Percentiles rank a stretch among this genome's conserved stretches.
Evolutionary conservation across 2,113 vertebrate genomes (phyloP).

Genomic region (Archilochus colubris): DNA sequence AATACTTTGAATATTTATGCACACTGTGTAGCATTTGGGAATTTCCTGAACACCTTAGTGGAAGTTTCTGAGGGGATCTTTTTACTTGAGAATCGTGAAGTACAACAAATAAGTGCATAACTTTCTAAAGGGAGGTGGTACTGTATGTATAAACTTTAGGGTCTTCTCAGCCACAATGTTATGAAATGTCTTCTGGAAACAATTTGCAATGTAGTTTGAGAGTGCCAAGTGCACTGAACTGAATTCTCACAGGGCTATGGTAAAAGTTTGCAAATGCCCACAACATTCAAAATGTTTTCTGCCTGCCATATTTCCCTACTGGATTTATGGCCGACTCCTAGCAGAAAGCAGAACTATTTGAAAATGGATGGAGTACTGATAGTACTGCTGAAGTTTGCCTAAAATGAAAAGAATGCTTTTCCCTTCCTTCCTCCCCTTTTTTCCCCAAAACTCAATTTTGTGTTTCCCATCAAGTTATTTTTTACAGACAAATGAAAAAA

Average conservation of each 20-base stretch:
- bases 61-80: background rate
- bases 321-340: background rate
- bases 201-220: background rate
- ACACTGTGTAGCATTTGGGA: background rate
- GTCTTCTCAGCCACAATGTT: background rate
- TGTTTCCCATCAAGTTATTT: background rate
- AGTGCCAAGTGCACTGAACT: background rate
- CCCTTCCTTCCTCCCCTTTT: background rate
- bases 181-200: background rate
- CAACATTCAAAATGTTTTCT: background rate
- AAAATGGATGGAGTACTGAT: background rate
- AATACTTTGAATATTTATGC: background rate
- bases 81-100: background rate
- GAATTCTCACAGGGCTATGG: background rate
- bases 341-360: background rate
- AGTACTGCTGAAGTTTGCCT: background rate
- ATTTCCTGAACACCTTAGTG: background rate
- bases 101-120: background rate
- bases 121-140: background rate
- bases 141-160: background rate
- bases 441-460: background rate
- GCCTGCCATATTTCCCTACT: background rate
- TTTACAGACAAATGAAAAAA: background rate
- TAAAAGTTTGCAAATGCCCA: background rate
- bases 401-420: background rate